phyloP scores from a whole-genome alignment of 2,888 invertebrate genomes.

The Hemaris fuciformis region DNA sequence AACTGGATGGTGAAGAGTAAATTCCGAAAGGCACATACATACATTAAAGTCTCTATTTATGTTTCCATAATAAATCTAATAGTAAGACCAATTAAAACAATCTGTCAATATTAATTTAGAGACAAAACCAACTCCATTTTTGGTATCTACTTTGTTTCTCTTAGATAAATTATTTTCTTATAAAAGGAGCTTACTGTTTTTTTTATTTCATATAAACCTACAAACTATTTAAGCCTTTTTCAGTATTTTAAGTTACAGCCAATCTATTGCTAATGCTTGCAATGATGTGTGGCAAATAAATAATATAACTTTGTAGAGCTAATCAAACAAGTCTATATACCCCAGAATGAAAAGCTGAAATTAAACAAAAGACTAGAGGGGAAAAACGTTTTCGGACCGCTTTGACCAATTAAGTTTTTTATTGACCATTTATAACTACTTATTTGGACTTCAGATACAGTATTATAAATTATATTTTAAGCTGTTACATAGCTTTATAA shows the following conservation, averaged over 20 bases:
- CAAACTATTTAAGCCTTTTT: neutral
- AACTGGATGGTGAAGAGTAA: slow-evolving; percentile 63
- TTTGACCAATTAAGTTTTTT: neutral
- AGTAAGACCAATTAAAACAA: slow-evolving; percentile 22
- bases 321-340: slow-evolving; percentile 2
- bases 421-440: slow-evolving; percentile 7
- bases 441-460: neutral
- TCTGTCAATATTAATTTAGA: slow-evolving; percentile 14
- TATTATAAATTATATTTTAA: slow-evolving; percentile 40
- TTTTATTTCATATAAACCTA: neutral
- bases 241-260: neutral
- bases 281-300: neutral
- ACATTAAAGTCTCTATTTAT: slow-evolving; percentile 27
- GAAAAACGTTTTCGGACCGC: neutral
- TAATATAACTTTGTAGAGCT: neutral
- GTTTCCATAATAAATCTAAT: slow-evolving; percentile 9
- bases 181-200: neutral
- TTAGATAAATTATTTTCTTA: slow-evolving; percentile 1
- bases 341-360: neutral
- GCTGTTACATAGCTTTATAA: slow-evolving; percentile 41
- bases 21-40: slow-evolving; percentile 68
- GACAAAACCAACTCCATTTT: slow-evolving; percentile 35
- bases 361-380: slow-evolving; percentile 11
- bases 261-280: neutral
- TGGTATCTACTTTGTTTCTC: slow-evolving; percentile 34